A percentile compares a stretch with the other conserved stretches of the same genome.
phyloP scores from a whole-genome alignment of 2,797 vertebrate species.

The Sylvia borin region DNA sequence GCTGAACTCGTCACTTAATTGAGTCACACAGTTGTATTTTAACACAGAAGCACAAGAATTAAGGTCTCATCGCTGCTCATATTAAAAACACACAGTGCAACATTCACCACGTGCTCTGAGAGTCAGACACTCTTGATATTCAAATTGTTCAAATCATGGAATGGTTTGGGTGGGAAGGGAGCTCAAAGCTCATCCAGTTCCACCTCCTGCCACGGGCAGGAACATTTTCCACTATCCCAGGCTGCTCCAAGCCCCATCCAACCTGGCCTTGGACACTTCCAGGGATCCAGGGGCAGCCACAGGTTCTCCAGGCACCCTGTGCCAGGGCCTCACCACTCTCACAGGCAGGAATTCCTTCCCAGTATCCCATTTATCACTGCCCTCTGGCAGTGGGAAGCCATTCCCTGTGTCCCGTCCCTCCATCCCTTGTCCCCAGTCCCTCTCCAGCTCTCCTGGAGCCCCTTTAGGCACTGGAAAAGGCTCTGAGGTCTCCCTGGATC shows the following conservation, averaged over 20 bases:
- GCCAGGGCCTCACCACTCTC: background rate
- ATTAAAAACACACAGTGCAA: background rate
- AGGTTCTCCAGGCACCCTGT: accelerated
- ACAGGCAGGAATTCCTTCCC: accelerated
- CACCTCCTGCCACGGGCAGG: background rate
- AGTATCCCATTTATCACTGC: accelerated
- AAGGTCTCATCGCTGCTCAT: background rate
- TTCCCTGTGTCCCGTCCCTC: background rate
- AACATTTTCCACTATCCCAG: accelerated
- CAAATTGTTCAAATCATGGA: background rate
- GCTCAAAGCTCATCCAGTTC: accelerated
- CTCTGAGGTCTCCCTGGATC: background rate
- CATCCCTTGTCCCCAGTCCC: background rate
- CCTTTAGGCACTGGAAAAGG: background rate
- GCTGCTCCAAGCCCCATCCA: accelerated
- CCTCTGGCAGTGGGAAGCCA: background rate
- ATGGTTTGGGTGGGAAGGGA: background rate
- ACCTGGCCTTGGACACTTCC: background rate
- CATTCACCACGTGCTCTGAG: accelerated
- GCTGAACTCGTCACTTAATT: background rate
- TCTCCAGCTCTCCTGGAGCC: background rate
- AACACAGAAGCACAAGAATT: background rate
- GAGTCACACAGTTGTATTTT: accelerated
- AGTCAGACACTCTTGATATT: background rate
- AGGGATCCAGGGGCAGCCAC: background rate